A percentile compares a stretch with the other conserved stretches of the same genome.
phyloP scores from a whole-genome alignment of 1,140 invertebrate species.

The Lasioglossum albipes region DNA sequence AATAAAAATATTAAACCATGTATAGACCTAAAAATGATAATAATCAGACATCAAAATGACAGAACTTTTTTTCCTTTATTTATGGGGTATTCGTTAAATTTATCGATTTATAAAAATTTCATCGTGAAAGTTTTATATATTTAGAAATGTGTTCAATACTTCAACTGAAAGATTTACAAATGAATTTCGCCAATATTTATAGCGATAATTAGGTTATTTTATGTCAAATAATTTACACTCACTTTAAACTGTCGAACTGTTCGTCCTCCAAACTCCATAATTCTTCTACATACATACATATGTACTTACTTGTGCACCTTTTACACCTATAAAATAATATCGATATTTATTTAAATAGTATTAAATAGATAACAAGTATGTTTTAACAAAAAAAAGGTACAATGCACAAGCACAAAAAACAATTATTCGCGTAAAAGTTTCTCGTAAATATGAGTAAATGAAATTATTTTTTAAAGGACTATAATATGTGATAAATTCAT shows the following conservation, averaged over 20 bases:
- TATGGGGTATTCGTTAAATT: conserved; percentile 10
- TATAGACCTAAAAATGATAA: conserved; percentile 87
- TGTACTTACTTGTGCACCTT: conserved; percentile 96
- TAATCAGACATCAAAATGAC: neutral
- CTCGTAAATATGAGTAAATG: neutral
- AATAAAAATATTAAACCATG: conserved; percentile 99
- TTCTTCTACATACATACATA: too few species aligned
- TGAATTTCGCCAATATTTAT: neutral
- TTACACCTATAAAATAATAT: conserved; percentile 86
- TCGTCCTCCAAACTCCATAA: conserved; percentile 96
- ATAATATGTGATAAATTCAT: neutral
- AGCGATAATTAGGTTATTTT: conserved; percentile 26
- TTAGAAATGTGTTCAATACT: too few species aligned
- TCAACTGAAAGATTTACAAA: conserved; percentile 7
- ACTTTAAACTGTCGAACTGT: conserved; percentile 94
- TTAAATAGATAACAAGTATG: conserved; percentile 8
- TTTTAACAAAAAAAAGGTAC: neutral
- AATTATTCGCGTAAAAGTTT: neutral
- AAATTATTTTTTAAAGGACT: neutral
- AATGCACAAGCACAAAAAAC: neutral
- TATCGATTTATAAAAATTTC: conserved; percentile 22
- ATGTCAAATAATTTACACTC: conserved; percentile 69
- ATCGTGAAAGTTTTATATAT: too few species aligned
- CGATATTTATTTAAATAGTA: too few species aligned
- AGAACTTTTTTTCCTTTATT: neutral